These are phyloP conservation scores for Apeira syringaria DNA, from an alignment of 2,888 invertebrate species.

Conservation along the genomic window DNA sequence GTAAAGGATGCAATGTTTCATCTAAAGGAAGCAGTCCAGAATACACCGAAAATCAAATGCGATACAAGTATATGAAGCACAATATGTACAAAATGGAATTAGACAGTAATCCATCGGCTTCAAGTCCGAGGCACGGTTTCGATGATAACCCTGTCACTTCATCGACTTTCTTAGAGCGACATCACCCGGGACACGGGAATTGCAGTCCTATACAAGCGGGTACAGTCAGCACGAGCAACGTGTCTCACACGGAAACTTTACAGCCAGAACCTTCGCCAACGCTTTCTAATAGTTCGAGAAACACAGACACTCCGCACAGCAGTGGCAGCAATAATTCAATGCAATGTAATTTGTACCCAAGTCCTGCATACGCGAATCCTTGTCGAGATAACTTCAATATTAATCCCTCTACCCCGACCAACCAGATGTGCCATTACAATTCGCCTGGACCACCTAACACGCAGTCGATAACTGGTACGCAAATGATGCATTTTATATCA, in stretches of 20 bases:
- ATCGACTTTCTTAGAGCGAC: conserved; percentile 85
- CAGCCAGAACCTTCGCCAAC: conserved; percentile 85
- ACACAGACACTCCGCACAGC: conserved; percentile 74
- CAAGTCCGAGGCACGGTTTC: conserved; percentile 80
- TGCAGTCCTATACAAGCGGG: conserved; percentile 92
- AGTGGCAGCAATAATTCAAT: conserved; percentile 57
- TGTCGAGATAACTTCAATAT: conserved; percentile 62
- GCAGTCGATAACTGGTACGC: conserved; percentile 63
- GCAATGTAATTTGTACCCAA: conserved; percentile 67
- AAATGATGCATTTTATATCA: conserved; percentile 80
- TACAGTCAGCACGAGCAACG: conserved; percentile 92
- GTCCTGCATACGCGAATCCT: conserved; percentile 79
- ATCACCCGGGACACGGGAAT: conserved; percentile 83
- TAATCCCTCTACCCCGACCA: conserved; percentile 66
- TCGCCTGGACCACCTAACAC: conserved; percentile 65
- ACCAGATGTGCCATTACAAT: conserved; percentile 60
- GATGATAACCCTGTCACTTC: conserved; percentile 87
- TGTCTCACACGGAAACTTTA: conserved; percentile 85
- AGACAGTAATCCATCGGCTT: conserved; percentile 73
- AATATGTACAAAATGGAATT: conserved; percentile 72
- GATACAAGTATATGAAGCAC: conserved; percentile 67
- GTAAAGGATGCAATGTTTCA: conserved; percentile 78
- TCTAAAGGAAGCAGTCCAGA: conserved; percentile 70
- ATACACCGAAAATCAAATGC: conserved; percentile 59
- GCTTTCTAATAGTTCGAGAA: conserved; percentile 79